Conservation (phyloP, 2,113 vertebrate genomes). For the Peucedramus taeniatus region DNA sequence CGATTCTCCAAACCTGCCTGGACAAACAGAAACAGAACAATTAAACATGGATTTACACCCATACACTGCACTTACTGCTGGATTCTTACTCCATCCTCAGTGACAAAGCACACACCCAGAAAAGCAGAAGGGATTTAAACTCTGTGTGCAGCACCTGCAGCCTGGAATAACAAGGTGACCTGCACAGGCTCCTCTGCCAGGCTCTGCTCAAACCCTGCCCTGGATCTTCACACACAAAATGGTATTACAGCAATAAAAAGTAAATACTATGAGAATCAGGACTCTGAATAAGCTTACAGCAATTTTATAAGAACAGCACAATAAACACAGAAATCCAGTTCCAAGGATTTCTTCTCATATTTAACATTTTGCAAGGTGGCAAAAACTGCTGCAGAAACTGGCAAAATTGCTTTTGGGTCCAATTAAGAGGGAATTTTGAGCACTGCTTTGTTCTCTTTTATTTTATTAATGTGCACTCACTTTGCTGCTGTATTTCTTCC, state of each 20-base stretch:
- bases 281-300: not conserved
- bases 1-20: constrained; percentile 93
- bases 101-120: not conserved
- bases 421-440: not conserved
- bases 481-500: not conserved
- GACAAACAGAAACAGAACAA: not conserved
- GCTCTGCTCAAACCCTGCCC: not conserved
- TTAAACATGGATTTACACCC: not conserved
- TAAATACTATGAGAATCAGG: not conserved
- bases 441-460: not conserved
- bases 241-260: not conserved
- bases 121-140: not conserved
- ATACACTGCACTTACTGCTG: fast-evolving
- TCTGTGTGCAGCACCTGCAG: not conserved
- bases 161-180: not conserved
- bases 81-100: not conserved
- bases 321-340: not conserved
- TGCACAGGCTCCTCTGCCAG: not conserved
- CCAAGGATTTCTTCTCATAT: not conserved
- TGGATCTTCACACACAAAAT: not conserved
- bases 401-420: not conserved
- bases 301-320: not conserved
- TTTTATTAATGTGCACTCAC: not conserved
- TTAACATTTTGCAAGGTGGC: not conserved
- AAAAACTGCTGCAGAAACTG: not conserved